These are phyloP conservation scores for Pachymerium ferrugineum DNA, from an alignment of 2,888 invertebrate species.

Conservation along the genomic window DNA sequence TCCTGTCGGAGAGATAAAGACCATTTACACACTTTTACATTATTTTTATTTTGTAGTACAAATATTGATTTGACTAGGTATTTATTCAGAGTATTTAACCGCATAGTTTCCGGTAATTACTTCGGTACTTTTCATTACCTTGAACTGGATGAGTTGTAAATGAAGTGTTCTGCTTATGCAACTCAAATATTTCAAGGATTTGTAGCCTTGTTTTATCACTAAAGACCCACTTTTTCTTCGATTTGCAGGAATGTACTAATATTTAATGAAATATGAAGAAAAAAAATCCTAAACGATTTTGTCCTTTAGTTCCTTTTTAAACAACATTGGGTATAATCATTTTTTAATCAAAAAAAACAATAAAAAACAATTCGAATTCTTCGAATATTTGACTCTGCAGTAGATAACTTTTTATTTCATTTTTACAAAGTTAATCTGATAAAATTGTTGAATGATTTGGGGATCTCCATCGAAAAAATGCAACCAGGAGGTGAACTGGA, in stretches of 20 bases:
- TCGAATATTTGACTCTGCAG: neutral
- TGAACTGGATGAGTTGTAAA: constrained; percentile 16
- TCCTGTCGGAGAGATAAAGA: neutral
- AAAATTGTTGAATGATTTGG: neutral
- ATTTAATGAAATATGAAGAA: neutral
- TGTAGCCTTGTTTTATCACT: constrained; percentile 7
- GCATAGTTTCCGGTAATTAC: too few relatives aligned
- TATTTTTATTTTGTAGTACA: too few relatives aligned
- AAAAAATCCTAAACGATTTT: neutral
- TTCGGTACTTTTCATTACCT: neutral
- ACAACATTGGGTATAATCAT: neutral
- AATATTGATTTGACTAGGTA: too few relatives aligned
- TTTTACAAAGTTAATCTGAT: neutral
- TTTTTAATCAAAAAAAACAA: neutral
- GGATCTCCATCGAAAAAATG: neutral
- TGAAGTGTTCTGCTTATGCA: constrained; percentile 15
- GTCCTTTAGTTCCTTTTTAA: neutral
- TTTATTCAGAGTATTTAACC: too few relatives aligned
- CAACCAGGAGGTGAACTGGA: constrained; percentile 10
- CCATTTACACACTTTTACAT: neutral
- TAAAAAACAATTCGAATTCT: too few relatives aligned
- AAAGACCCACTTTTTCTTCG: constrained; percentile 2
- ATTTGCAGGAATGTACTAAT: too few relatives aligned
- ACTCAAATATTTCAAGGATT: constrained; percentile 19
- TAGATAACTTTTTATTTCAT: neutral